These are phyloP conservation scores for Junonia oenone DNA, from an alignment of 2,888 invertebrate genomes.

Conservation along the genomic window DNA sequence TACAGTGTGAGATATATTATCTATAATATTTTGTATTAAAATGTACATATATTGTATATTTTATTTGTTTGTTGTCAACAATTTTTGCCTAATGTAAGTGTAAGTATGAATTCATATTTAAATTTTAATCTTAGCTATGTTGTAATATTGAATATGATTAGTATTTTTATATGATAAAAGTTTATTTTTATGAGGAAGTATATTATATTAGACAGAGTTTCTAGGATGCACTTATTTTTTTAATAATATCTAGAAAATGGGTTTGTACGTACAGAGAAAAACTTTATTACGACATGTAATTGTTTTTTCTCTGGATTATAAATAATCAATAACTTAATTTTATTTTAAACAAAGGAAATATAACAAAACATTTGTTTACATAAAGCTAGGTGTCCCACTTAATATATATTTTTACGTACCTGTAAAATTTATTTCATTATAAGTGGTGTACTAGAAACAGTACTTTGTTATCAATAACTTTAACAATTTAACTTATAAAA, in stretches of 20 bases:
- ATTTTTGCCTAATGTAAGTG: no score
- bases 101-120: no score
- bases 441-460: background rate
- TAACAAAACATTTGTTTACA: slow-evolving; percentile 20
- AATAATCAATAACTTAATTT: background rate
- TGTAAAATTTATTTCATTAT: slow-evolving; percentile 13
- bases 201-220: no score
- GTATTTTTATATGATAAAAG: no score
- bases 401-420: slow-evolving; percentile 10
- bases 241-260: background rate
- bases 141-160: no score
- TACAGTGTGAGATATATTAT: no score
- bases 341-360: slow-evolving; percentile 10
- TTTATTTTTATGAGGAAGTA: no score
- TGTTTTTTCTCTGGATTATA: background rate
- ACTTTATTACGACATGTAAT: background rate
- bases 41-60: no score
- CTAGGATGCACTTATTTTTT: slow-evolving; percentile 25
- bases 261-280: background rate
- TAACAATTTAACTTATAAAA: background rate
- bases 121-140: no score
- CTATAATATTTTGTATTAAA: no score
- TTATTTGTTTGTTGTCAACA: no score
- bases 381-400: slow-evolving; percentile 1
- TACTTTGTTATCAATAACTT: background rate